Base-by-base conservation (phyloP, 1,140 invertebrate species). In the Eueides isabella region DNA sequence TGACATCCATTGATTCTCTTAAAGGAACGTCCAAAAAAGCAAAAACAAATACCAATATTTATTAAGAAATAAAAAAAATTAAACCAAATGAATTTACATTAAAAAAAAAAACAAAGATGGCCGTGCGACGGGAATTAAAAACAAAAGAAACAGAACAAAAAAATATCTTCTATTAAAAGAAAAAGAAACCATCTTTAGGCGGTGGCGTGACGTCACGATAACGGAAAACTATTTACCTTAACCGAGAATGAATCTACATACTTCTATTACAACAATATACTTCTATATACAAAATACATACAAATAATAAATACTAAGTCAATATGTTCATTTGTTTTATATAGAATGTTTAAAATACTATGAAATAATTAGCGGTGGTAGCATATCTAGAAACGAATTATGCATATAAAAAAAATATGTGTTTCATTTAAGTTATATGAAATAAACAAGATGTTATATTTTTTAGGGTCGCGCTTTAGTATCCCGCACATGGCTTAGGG, bases 121-220 rank as follows among this genome's bases (percentile, higher is more conserved):
- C 14, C 14, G 35, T 38, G 35, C 61, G 69, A 41, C 67, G 30
- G 44, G 30, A 41, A 35, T 38, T 64, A 33, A 23, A 44, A 66
- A 72, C 41, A 72, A 65, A 66, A 67, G 44, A 28, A 41, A 63
- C 41, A 71, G 1, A 64, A 63, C 7, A 5, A 48, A 48, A 48
- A 48, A 19, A 19, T 11, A 70, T 23, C 33, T 62, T 63, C 65
- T 67, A 67, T 12, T 35, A 35, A 31, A 31, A 31, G 9, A 31
- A 31, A 31, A 31, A 73, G 11, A 28, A 55, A 74, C 76, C 71
- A 76, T 80, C 48, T 75, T 11, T 84, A 86, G 85, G 85, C 85
- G 85, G 85, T 76, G 75, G 77, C 68, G 64, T 86, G 85, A 88
- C 86, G 86, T 88, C 85, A 81, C 82, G 68, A 72, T 72, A 81